Evolutionary conservation across 1,140 invertebrate genomes (phyloP).

Genomic region (Calycopis cecrops): DNA sequence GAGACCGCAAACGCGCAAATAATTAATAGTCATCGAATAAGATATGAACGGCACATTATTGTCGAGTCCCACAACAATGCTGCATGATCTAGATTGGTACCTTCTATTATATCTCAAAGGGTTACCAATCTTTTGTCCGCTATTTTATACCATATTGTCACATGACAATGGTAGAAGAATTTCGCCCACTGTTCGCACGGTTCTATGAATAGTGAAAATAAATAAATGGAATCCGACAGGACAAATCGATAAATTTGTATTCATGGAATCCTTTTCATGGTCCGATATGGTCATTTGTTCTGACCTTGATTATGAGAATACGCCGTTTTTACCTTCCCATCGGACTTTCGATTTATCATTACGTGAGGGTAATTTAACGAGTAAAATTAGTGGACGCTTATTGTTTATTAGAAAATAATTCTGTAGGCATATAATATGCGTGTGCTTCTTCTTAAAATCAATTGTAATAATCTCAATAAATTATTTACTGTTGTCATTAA

Average conservation of each 20-base stretch:
- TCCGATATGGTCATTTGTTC: slow-evolving; percentile 3
- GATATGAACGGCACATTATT: slow-evolving; percentile 32
- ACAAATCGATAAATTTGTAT: slow-evolving; percentile 8
- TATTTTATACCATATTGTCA: slow-evolving; percentile 25
- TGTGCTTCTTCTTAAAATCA: too few relatives aligned
- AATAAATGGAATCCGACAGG: slow-evolving; percentile 23
- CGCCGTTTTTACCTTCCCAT: not conserved
- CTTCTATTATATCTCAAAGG: slow-evolving; percentile 49
- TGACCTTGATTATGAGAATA: not conserved
- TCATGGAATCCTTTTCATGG: slow-evolving; percentile 2
- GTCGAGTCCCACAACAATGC: slow-evolving; percentile 34
- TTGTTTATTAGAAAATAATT: too few relatives aligned
- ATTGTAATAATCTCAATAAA: too few relatives aligned
- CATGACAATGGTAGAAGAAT: slow-evolving; percentile 17
- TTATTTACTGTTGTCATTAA: too few relatives aligned
- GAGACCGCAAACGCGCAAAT: too few relatives aligned
- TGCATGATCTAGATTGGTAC: slow-evolving; percentile 55
- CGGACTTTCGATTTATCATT: slow-evolving; percentile 2
- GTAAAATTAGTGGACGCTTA: too few relatives aligned
- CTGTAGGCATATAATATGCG: too few relatives aligned
- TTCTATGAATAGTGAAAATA: slow-evolving; percentile 28
- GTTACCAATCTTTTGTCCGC: slow-evolving; percentile 35
- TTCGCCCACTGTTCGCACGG: slow-evolving; percentile 35
- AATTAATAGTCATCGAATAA: slow-evolving; percentile 39
- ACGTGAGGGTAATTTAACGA: not conserved